These are phyloP conservation scores for Lasioglossum malachurum DNA, from an alignment of 2,888 invertebrate species.

Conservation along the genomic window DNA sequence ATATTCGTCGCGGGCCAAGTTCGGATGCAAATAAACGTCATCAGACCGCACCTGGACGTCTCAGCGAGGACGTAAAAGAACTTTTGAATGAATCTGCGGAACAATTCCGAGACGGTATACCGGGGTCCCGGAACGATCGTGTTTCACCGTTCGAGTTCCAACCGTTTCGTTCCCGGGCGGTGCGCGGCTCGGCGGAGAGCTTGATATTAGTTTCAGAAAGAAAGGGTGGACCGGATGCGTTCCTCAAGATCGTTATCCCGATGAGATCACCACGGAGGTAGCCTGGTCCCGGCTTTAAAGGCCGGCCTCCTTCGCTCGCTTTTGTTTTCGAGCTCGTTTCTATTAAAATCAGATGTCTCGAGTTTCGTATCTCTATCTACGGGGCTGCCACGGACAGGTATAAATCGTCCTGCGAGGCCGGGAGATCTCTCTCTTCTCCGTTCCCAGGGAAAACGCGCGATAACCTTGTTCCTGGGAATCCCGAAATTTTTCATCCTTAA, in stretches of 20 bases:
- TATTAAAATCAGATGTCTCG: constrained; percentile 57
- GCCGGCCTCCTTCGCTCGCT: constrained; percentile 2
- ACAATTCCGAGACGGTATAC: neutral
- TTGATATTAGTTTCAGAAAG: constrained; percentile 44
- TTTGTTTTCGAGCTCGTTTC: constrained; percentile 46
- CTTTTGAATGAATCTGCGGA: neutral
- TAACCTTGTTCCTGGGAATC: neutral
- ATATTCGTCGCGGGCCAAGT: too few relatives aligned
- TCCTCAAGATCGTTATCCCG: constrained; percentile 60
- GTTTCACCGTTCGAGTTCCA: neutral
- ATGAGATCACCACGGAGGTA: constrained; percentile 38
- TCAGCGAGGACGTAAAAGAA: neutral
- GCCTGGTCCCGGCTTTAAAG: neutral
- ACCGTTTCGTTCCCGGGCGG: neutral
- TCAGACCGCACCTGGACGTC: neutral
- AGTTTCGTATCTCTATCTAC: constrained; percentile 49
- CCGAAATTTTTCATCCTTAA: neutral
- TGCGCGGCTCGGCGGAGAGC: neutral
- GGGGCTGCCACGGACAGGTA: constrained; percentile 38
- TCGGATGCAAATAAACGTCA: too few relatives aligned
- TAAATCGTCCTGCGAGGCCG: constrained; percentile 29
- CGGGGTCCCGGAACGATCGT: neutral
- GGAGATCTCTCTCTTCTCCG: neutral
- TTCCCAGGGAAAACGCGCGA: constrained; percentile 14
- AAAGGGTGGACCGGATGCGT: constrained; percentile 55